Percentiles rank a stretch among this genome's conserved stretches.
Evolutionary conservation across 2,797 vertebrate genomes (phyloP).

Genomic region (Brachyrhaphis roseni): DNA sequence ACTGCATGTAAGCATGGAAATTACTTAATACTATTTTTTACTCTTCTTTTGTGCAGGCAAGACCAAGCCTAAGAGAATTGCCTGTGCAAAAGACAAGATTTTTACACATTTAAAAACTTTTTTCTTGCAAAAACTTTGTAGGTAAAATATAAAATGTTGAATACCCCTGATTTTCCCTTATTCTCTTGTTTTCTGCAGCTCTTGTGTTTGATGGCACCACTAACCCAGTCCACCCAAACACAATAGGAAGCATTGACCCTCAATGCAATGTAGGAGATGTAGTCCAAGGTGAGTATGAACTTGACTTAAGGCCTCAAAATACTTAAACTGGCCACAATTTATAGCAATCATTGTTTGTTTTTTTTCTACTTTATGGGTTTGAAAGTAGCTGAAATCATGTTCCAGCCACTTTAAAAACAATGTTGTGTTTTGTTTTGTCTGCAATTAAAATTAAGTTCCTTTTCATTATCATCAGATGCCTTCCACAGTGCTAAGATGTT

Average conservation of each 20-base stretch:
- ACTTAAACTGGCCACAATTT: not conserved
- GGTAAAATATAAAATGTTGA: not conserved
- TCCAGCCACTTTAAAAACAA: not conserved
- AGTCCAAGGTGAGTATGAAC: constrained; percentile 83
- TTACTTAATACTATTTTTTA: not conserved
- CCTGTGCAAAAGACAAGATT: no score
- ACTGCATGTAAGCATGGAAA: not conserved
- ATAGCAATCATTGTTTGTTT: not conserved
- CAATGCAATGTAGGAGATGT: constrained; percentile 88
- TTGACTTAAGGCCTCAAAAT: not conserved
- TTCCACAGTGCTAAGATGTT: constrained; percentile 92
- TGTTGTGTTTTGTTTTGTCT: not conserved
- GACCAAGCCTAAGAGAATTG: no score
- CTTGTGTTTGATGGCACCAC: constrained; percentile 91
- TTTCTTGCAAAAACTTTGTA: not conserved
- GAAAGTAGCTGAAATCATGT: no score
- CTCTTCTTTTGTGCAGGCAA: no score
- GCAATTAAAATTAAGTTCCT: not conserved
- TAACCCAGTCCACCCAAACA: constrained; percentile 93
- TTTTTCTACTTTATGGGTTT: not conserved
- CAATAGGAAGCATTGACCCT: constrained; percentile 93
- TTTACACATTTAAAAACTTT: no score
- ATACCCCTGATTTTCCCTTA: not conserved
- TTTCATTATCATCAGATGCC: constrained; percentile 80
- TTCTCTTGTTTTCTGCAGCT: constrained; percentile 68